Conservation (phyloP, 2,113 vertebrate genomes). For the Puntigrus tetrazona region DNA sequence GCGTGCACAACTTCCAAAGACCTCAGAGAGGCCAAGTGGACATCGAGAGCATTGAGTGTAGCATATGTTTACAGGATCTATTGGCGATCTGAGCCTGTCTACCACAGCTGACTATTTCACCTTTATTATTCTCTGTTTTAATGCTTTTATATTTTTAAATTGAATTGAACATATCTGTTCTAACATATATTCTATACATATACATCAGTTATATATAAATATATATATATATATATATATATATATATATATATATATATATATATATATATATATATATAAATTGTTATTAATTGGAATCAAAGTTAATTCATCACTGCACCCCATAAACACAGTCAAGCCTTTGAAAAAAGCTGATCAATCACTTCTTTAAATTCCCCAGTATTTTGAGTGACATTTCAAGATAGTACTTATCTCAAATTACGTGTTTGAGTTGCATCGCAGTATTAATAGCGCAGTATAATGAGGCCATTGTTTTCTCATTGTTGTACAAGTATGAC, state of each 20-base stretch:
- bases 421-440: neutral
- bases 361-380: neutral
- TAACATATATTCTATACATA: no score
- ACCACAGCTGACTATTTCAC: conserved; percentile 34
- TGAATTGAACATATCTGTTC: neutral
- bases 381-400: neutral
- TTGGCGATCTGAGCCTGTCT: conserved; percentile 38
- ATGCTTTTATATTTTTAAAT: neutral
- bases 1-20: conserved; percentile 24
- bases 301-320: neutral
- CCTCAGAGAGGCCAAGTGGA: conserved; percentile 61
- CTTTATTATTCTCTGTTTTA: neutral
- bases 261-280: no score
- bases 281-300: no score
- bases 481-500: neutral
- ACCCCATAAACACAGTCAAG: no score
- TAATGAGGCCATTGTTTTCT: neutral
- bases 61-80: conserved; percentile 62
- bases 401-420: neutral
- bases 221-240: no score
- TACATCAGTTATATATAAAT: no score
- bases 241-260: no score
- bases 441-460: neutral
- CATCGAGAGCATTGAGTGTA: conserved; percentile 58
- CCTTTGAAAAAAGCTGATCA: no score